These are phyloP conservation scores for Bagarius yarrelli DNA, from an alignment of 2,113 vertebrate genomes.

Conservation along the genomic window DNA sequence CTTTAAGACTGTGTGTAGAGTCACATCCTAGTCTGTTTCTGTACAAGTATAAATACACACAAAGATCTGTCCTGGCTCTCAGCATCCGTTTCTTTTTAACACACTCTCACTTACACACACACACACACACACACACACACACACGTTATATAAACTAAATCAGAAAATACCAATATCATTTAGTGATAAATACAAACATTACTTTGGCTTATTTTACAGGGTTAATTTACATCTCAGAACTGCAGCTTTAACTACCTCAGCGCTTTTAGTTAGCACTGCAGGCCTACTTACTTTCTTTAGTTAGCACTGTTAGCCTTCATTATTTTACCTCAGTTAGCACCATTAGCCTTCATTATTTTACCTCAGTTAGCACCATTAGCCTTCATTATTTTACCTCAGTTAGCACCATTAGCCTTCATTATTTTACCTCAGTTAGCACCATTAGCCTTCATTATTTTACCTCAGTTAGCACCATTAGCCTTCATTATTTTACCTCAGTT, in stretches of 20 bases:
- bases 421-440: not conserved
- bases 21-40: not conserved
- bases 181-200: no score
- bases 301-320: not conserved
- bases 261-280: no score
- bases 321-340: not conserved
- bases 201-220: no score
- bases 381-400: not conserved
- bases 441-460: not conserved
- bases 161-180: no score
- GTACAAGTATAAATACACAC: not conserved
- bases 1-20: not conserved
- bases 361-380: not conserved
- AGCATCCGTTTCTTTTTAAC: not conserved
- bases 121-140: no score
- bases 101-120: no score
- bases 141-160: no score
- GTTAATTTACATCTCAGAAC: no score
- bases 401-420: not conserved
- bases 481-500: not conserved
- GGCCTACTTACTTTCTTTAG: no score
- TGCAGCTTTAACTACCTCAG: not conserved
- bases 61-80: not conserved
- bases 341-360: not conserved
- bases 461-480: not conserved